Evolutionary conservation across 2,113 vertebrate genomes (phyloP).

Genomic region (Gorsachius goisagi): DNA sequence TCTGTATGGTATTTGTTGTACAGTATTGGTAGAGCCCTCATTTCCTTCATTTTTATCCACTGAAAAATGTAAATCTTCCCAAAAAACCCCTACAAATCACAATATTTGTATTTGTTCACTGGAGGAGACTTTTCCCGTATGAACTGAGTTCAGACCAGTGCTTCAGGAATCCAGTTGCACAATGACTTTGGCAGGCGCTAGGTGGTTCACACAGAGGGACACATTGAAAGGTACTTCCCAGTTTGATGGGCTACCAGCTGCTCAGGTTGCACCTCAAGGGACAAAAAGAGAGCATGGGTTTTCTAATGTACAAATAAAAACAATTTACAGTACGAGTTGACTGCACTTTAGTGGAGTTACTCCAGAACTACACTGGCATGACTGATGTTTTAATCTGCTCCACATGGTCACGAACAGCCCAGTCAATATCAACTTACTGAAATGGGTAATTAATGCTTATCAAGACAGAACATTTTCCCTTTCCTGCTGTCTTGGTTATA

Average conservation of each 20-base stretch:
- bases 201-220: not conserved
- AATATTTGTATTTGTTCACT: not conserved
- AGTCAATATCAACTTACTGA: not conserved
- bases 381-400: not conserved
- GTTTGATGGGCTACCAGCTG: not conserved
- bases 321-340: not conserved
- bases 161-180: not conserved
- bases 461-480: not conserved
- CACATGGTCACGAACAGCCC: not conserved
- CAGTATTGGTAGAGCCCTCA: not conserved
- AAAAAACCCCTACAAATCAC: not conserved
- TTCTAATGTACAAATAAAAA: not conserved
- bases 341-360: not conserved
- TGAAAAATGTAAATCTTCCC: not conserved
- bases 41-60: not conserved
- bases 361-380: not conserved
- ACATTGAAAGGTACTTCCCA: not conserved
- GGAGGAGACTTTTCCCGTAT: not conserved
- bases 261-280: not conserved
- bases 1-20: not conserved
- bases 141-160: not conserved
- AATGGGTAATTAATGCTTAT: not conserved
- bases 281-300: not conserved
- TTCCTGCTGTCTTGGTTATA: not conserved
- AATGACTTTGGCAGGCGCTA: not conserved